phyloP scores from a whole-genome alignment of 1,140 invertebrate genomes.

The Aricia agestis region DNA sequence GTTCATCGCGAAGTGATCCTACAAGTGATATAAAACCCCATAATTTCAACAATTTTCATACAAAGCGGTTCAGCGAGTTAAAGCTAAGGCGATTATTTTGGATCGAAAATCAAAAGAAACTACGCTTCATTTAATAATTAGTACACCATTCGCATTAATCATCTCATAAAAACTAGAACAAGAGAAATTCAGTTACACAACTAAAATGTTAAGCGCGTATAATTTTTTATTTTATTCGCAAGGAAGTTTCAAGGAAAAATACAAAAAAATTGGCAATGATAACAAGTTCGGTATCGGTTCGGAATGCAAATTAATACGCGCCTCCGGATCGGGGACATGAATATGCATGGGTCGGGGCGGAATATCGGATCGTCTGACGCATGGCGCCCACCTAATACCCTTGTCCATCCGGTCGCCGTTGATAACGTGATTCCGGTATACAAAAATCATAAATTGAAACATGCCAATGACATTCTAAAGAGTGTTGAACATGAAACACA shows the following conservation, averaged over 20 bases:
- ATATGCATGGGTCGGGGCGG: slow-evolving; percentile 63
- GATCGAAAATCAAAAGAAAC: too few relatives aligned
- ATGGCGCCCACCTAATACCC: slow-evolving; percentile 21
- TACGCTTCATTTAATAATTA: too few relatives aligned
- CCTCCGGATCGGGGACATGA: slow-evolving; percentile 56
- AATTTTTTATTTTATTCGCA: background rate
- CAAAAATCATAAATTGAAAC: slow-evolving; percentile 11
- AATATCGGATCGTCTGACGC: slow-evolving; percentile 43
- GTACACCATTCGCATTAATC: too few relatives aligned
- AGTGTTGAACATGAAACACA: background rate
- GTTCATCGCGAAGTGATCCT: too few relatives aligned
- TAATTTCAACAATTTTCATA: too few relatives aligned
- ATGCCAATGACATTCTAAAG: background rate
- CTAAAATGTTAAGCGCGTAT: background rate
- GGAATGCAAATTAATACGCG: slow-evolving; percentile 73
- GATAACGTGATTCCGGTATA: slow-evolving; percentile 14
- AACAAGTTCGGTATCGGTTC: slow-evolving; percentile 51
- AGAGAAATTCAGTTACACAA: background rate
- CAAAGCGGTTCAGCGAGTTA: too few relatives aligned
- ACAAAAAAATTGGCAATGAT: slow-evolving; percentile 55
- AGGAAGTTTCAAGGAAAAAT: slow-evolving; percentile 46
- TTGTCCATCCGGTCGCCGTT: slow-evolving; percentile 7
- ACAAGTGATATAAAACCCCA: too few relatives aligned
- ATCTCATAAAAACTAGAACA: too few relatives aligned
- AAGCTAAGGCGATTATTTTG: too few relatives aligned